These are phyloP conservation scores for Nomia melanderi DNA, from an alignment of 1,140 invertebrate species.

Conservation along the genomic window DNA sequence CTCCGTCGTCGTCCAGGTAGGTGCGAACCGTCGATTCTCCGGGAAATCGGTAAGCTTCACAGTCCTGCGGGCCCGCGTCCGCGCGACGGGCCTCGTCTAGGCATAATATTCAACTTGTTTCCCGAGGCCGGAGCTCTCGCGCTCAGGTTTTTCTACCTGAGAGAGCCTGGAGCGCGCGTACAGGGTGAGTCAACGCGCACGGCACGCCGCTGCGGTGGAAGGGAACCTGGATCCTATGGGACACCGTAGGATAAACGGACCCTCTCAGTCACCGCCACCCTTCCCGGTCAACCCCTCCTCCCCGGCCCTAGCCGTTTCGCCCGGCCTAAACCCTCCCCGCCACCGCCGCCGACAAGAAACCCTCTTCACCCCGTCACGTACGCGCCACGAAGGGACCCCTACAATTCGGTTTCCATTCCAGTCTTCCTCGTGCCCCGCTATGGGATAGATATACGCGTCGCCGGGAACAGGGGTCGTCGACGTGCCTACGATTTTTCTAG, in stretches of 20 bases:
- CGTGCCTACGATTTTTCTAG: slow-evolving; percentile 26
- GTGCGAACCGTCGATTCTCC: not conserved
- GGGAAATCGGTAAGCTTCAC: not conserved
- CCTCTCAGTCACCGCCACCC: slow-evolving; percentile 75
- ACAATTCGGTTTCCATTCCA: slow-evolving; percentile 76
- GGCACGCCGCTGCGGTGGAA: slow-evolving; percentile 12
- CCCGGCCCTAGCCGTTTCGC: not conserved
- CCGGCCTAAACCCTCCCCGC: slow-evolving; percentile 9
- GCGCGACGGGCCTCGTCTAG: not conserved
- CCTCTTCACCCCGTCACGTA: slow-evolving; percentile 55
- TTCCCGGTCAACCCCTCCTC: slow-evolving; percentile 58
- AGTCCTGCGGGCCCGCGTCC: not conserved
- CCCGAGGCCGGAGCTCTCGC: not conserved
- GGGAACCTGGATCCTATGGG: slow-evolving; percentile 68
- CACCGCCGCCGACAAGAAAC: slow-evolving; percentile 32
- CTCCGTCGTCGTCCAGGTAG: not conserved
- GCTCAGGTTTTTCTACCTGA: slow-evolving; percentile 55
- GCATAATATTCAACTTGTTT: slow-evolving; percentile 32
- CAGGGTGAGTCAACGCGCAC: slow-evolving; percentile 55
- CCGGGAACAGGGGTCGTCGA: slow-evolving; percentile 27
- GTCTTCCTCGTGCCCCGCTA: slow-evolving; percentile 71
- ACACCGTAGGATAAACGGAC: slow-evolving; percentile 71
- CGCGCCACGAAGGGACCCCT: slow-evolving; percentile 67
- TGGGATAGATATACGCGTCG: slow-evolving; percentile 59
- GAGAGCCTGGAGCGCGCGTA: not conserved